Percentiles rank a stretch among this genome's conserved stretches.
Evolutionary conservation across 2,888 invertebrate genomes (phyloP).

Genomic region (Amphipyra tragopoginis): DNA sequence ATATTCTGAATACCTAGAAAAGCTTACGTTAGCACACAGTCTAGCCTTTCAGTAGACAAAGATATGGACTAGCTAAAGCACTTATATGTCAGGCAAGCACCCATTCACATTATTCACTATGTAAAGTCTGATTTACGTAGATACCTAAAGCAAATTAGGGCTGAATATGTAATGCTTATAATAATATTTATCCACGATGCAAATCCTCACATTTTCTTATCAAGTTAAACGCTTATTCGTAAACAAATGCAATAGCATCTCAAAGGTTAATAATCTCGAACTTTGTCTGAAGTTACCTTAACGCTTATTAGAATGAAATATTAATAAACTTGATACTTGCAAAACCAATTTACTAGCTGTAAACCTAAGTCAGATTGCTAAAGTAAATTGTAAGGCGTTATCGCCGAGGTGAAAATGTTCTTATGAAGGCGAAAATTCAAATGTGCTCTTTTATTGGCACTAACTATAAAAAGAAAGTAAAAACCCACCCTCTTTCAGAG

Average conservation of each 20-base stretch:
- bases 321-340: conserved; percentile 34
- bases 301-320: conserved; percentile 41
- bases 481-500: conserved; percentile 73
- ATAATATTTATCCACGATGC: neutral
- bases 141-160: too few relatives aligned
- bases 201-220: neutral
- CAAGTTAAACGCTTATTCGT: neutral
- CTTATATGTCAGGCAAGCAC: too few relatives aligned
- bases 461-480: conserved; percentile 84
- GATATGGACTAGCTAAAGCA: too few relatives aligned
- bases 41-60: too few relatives aligned
- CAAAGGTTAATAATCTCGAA: conserved; percentile 21
- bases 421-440: conserved; percentile 75
- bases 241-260: conserved; percentile 2
- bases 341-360: conserved; percentile 37
- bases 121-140: too few relatives aligned
- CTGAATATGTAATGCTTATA: neutral
- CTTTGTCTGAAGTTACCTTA: conserved; percentile 23
- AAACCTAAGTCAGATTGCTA: conserved; percentile 52
- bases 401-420: conserved; percentile 55
- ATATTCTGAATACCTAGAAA: neutral
- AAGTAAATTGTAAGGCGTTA: conserved; percentile 56
- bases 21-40: neutral
- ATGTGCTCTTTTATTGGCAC: conserved; percentile 81
- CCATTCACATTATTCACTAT: too few relatives aligned